Conservation (phyloP, 1,140 invertebrate genomes). For the Fopius arisanus region DNA sequence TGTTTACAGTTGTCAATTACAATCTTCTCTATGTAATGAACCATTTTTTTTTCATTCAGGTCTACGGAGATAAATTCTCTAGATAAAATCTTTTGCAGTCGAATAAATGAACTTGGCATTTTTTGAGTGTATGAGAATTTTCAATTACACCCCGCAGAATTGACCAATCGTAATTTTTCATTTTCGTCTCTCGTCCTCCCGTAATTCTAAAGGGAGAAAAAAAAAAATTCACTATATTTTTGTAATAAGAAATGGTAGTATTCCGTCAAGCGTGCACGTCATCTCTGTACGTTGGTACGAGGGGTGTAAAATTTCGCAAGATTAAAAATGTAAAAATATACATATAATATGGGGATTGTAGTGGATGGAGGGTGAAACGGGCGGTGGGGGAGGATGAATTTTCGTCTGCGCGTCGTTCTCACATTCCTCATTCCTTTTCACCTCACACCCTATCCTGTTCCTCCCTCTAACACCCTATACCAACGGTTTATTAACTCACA, state of each 20-base stretch:
- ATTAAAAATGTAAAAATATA: conserved; percentile 55
- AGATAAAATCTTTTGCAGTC: no score
- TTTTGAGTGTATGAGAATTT: no score
- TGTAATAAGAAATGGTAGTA: conserved; percentile 10
- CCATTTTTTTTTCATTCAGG: no score
- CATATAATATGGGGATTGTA: conserved; percentile 4
- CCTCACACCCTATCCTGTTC: background rate
- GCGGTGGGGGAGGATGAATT: conserved; percentile 9
- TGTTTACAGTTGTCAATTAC: background rate
- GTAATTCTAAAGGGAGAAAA: background rate
- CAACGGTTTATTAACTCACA: conserved; percentile 31
- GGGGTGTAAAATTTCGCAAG: conserved; percentile 47
- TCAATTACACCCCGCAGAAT: no score
- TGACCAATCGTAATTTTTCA: no score
- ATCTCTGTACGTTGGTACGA: conserved; percentile 25
- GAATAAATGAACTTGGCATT: no score
- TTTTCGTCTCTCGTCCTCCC: background rate
- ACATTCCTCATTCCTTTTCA: conserved; percentile 9
- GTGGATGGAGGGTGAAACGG: background rate
- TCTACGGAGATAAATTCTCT: no score
- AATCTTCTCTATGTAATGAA: background rate
- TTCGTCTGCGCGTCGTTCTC: conserved; percentile 13
- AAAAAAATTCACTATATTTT: conserved; percentile 9
- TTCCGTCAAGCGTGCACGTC: conserved; percentile 25
- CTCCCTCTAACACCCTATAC: background rate